A percentile compares a stretch with the other conserved stretches of the same genome.
phyloP scores from a whole-genome alignment of 2,113 vertebrate species.

The Felis chaus region DNA sequence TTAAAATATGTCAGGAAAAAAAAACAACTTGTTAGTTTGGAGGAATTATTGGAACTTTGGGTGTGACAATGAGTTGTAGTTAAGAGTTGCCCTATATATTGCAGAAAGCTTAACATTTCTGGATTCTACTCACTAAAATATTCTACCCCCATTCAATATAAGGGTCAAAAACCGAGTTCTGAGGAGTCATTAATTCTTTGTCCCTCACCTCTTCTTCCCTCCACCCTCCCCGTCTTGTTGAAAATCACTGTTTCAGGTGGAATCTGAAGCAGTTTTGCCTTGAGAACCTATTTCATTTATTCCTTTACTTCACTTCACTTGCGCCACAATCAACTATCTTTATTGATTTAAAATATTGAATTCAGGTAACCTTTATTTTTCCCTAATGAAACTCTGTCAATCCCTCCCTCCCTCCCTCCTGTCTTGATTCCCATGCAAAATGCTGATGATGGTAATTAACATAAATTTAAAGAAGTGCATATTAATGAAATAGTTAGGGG shows the following conservation, averaged over 20 bases:
- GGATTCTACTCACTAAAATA: not conserved
- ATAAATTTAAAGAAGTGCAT: not conserved
- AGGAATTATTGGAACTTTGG: not conserved
- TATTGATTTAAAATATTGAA: not conserved
- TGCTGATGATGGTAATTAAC: not conserved
- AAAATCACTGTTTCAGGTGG: not conserved
- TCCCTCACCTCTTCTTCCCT: not conserved
- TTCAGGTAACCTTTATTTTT: not conserved
- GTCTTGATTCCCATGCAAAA: not conserved
- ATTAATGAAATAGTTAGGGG: not conserved
- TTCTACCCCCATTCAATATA: not conserved
- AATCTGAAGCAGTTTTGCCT: not conserved
- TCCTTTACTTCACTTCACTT: not conserved
- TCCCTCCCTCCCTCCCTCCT: not conserved
- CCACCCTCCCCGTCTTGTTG: rapidly evolving
- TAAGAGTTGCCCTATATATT: not conserved
- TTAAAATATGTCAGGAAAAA: not conserved
- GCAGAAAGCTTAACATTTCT: not conserved
- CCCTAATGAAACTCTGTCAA: not conserved
- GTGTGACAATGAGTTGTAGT: not conserved
- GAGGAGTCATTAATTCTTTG: not conserved
- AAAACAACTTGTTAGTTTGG: not conserved
- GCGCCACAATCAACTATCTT: not conserved
- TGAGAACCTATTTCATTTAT: not conserved
- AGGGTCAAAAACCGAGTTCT: not conserved